These are phyloP conservation scores for Blennius ocellaris DNA, from an alignment of 2,113 vertebrate genomes.

Conservation along the genomic window DNA sequence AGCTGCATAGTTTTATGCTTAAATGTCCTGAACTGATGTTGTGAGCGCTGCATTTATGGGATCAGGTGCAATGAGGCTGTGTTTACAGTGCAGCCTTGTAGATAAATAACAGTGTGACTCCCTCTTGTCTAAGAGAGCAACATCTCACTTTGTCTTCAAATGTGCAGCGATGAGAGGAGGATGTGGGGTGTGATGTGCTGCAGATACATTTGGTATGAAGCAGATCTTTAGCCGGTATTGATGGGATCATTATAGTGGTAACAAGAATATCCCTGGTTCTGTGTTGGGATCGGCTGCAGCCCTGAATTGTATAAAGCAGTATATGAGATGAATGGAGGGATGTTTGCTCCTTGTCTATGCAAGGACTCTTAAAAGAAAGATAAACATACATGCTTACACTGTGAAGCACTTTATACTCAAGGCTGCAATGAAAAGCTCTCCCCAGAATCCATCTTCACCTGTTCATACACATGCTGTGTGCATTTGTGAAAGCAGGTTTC, in stretches of 20 bases:
- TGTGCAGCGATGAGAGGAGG: background rate
- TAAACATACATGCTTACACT: no score
- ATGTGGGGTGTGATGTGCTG: background rate
- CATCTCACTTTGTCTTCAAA: background rate
- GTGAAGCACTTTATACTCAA: no score
- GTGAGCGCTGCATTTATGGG: background rate
- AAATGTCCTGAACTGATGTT: background rate
- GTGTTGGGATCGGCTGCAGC: no score
- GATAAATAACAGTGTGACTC: background rate
- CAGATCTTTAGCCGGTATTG: background rate
- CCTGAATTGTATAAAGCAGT: no score
- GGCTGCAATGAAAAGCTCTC: background rate
- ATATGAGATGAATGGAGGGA: no score
- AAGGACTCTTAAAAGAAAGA: no score
- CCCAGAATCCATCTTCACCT: background rate
- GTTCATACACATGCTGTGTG: background rate
- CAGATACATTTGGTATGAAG: background rate
- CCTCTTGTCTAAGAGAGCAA: background rate
- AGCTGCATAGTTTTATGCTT: background rate
- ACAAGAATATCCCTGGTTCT: background rate
- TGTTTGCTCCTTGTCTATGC: no score
- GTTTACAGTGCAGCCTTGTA: background rate
- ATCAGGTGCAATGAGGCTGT: background rate
- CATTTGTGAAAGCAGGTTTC: slow-evolving; percentile 1
- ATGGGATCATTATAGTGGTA: no score